Conservation (phyloP, 2,888 invertebrate genomes). For the Gasteruption jaculator region DNA sequence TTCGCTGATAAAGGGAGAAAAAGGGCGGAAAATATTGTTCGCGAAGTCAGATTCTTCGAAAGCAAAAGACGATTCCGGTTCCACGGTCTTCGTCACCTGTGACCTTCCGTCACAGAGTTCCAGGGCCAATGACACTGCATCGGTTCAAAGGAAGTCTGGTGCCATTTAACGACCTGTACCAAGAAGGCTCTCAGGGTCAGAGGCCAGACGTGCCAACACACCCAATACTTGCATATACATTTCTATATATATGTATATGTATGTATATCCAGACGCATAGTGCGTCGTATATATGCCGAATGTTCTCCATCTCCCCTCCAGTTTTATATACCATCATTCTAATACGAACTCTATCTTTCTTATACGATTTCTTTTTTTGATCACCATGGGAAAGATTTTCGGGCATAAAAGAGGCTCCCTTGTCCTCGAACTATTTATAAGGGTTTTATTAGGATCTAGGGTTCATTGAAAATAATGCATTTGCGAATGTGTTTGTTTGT, state of each 20-base stretch:
- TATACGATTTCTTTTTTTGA: conserved; percentile 26
- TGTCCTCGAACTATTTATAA: conserved; percentile 19
- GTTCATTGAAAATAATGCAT: conserved; percentile 32
- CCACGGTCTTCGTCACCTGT: conserved; percentile 40
- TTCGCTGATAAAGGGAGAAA: too few relatives aligned
- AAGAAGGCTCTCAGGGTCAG: conserved; percentile 42
- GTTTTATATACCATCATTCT: conserved; percentile 19
- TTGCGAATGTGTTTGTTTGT: conserved; percentile 30
- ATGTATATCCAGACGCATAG: too few relatives aligned
- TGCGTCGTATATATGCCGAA: not conserved
- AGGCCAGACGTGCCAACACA: conserved; percentile 38
- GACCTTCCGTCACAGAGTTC: conserved; percentile 39
- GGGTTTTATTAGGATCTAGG: conserved; percentile 32
- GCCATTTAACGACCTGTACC: conserved; percentile 41
- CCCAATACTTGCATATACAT: too few relatives aligned
- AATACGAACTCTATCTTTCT: conserved; percentile 26
- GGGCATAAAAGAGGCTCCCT: conserved; percentile 27
- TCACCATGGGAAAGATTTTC: conserved; percentile 38
- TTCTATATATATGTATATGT: too few relatives aligned
- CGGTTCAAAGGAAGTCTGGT: conserved; percentile 44
- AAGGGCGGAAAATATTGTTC: too few relatives aligned
- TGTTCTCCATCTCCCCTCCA: conserved; percentile 19
- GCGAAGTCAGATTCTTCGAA: too few relatives aligned
- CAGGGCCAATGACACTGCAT: conserved; percentile 39
- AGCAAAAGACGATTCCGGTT: conserved; percentile 33